phyloP scores from a whole-genome alignment of 2,888 invertebrate species.

The Ganaspis brasiliensis region DNA sequence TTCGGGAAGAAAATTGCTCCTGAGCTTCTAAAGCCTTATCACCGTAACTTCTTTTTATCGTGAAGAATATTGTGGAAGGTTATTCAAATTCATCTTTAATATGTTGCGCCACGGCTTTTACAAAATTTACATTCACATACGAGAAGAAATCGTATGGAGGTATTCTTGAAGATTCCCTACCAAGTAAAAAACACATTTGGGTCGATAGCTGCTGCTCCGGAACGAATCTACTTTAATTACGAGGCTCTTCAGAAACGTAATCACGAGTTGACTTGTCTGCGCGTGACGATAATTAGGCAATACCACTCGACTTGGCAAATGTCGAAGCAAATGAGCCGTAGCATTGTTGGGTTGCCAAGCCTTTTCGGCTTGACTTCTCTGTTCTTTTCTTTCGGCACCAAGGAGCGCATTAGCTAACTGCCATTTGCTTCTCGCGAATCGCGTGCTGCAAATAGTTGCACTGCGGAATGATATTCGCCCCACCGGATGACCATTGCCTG shows the following conservation, averaged over 20 bases:
- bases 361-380: slow-evolving; percentile 25
- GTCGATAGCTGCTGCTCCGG: slow-evolving; percentile 12
- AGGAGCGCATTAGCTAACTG: slow-evolving; percentile 12
- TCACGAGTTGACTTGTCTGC: slow-evolving; percentile 27
- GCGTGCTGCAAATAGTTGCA: slow-evolving; percentile 28
- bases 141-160: too few species aligned
- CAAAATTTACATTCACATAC: background rate
- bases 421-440: slow-evolving; percentile 32
- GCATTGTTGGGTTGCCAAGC: slow-evolving; percentile 24
- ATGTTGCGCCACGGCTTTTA: background rate
- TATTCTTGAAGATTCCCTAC: background rate
- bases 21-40: slow-evolving; percentile 3
- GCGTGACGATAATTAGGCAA: slow-evolving; percentile 39
- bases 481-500: slow-evolving; percentile 35
- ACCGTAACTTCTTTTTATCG: background rate
- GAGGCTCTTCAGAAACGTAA: slow-evolving; percentile 25
- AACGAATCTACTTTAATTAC: slow-evolving; percentile 37
- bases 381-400: slow-evolving; percentile 27
- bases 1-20: slow-evolving; percentile 4
- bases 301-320: slow-evolving; percentile 31
- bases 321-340: slow-evolving; percentile 27
- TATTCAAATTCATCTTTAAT: background rate
- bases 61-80: background rate
- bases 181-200: background rate
- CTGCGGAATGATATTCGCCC: slow-evolving; percentile 22